phyloP scores from a whole-genome alignment of 1,140 invertebrate genomes.

The Diploscapter pachys region DNA sequence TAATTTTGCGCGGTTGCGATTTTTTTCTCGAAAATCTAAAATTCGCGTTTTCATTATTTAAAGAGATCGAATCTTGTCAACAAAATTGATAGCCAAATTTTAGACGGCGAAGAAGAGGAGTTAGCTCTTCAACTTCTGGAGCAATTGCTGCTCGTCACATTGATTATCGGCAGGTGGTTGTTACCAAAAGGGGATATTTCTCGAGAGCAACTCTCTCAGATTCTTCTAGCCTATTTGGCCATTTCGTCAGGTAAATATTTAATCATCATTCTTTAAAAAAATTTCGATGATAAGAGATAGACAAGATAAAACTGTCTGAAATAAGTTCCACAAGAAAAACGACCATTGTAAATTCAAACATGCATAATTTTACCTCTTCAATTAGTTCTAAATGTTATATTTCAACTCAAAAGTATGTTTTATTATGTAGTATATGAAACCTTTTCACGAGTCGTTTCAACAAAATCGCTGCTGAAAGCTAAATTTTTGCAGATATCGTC shows the following conservation, averaged over 20 bases:
- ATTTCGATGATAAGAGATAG: too few species aligned
- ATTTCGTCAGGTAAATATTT: neutral
- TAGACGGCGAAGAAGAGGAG: conserved; percentile 27
- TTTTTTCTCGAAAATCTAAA: neutral
- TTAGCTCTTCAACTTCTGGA: conserved; percentile 74
- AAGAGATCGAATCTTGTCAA: conserved; percentile 3
- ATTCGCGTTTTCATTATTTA: conserved; percentile 3
- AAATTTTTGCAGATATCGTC: conserved; percentile 80
- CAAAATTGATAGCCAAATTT: neutral
- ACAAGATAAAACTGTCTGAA: too few species aligned
- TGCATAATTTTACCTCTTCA: too few species aligned
- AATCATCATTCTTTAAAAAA: too few species aligned
- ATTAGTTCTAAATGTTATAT: too few species aligned
- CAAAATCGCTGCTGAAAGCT: too few species aligned
- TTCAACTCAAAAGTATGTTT: too few species aligned
- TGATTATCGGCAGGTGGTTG: conserved; percentile 62
- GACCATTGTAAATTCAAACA: too few species aligned
- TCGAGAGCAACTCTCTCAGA: conserved; percentile 81
- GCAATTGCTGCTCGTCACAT: conserved; percentile 61
- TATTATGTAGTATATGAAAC: too few species aligned
- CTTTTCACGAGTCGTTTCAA: too few species aligned
- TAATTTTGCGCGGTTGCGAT: too few species aligned
- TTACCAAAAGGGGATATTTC: conserved; percentile 74
- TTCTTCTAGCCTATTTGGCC: conserved; percentile 63
- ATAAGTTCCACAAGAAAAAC: too few species aligned